Evolutionary conservation across 2,797 vertebrate species (phyloP).

Genomic region (Liasis olivaceus): DNA sequence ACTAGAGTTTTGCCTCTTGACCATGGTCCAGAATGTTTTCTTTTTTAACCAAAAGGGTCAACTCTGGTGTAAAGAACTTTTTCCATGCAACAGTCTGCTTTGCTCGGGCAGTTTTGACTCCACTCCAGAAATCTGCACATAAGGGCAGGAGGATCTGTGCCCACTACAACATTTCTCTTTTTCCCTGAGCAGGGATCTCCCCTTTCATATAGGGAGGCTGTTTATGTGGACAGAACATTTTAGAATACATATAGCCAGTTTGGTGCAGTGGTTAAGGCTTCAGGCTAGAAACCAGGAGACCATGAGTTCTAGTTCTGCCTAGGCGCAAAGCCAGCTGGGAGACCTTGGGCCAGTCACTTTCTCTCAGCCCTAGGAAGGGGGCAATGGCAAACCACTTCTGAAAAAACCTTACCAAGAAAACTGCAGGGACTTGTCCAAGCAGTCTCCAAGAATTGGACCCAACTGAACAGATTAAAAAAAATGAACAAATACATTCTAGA

Average conservation of each 20-base stretch:
- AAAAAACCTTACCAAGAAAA: too few species aligned
- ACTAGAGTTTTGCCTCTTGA: background rate
- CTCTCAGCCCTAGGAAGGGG: too few species aligned
- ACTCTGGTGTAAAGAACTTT: background rate
- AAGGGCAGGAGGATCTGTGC: background rate
- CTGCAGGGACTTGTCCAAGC: too few species aligned
- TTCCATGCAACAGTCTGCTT: too few species aligned
- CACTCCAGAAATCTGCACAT: background rate
- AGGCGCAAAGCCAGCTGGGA: too few species aligned
- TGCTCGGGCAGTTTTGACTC: background rate
- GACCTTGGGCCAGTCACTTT: too few species aligned
- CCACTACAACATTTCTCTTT: background rate
- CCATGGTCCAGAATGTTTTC: background rate
- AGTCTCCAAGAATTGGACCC: too few species aligned
- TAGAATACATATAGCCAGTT: background rate
- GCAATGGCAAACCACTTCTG: too few species aligned
- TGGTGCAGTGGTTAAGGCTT: too few species aligned
- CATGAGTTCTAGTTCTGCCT: too few species aligned
- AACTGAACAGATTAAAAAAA: background rate
- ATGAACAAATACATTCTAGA: background rate
- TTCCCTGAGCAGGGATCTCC: background rate
- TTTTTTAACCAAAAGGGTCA: background rate
- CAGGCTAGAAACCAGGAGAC: too few species aligned
- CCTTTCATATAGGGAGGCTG: background rate
- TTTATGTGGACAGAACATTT: background rate